Conservation (phyloP, 2,113 vertebrate genomes). For the Canis aureus region DNA sequence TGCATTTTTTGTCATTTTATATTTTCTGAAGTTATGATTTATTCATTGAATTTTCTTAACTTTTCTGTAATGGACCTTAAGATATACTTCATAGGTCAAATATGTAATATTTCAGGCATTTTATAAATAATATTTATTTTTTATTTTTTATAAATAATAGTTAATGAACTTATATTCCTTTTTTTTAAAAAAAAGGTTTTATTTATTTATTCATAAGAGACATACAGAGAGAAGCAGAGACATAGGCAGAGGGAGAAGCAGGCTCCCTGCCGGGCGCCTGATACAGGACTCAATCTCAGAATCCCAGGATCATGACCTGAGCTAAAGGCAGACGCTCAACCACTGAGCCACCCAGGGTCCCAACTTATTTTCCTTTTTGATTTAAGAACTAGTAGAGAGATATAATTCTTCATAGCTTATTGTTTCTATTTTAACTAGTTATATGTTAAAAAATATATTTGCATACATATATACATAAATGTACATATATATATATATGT, state of each 20-base stretch:
- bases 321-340: too few relatives aligned
- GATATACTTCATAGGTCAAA: background rate
- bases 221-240: too few relatives aligned
- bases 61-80: background rate
- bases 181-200: too few relatives aligned
- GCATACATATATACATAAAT: too few relatives aligned
- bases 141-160: too few relatives aligned
- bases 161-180: too few relatives aligned
- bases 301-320: too few relatives aligned
- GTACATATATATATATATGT: background rate
- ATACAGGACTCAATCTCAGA: too few relatives aligned
- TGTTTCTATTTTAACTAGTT: background rate
- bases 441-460: background rate
- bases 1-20: background rate
- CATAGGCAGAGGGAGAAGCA: too few relatives aligned
- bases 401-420: background rate
- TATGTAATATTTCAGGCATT: background rate
- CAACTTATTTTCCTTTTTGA: slow-evolving; percentile 30
- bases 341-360: too few relatives aligned
- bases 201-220: too few relatives aligned
- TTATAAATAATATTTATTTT: background rate
- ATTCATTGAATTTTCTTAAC: slow-evolving; percentile 45
- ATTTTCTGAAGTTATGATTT: background rate
- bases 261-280: too few relatives aligned
- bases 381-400: background rate